Percentiles rank a stretch among this genome's conserved stretches.
These are phyloP conservation scores for Sphecodes monilicornis DNA, from an alignment of 2,888 invertebrate genomes.

Conservation along the genomic window DNA sequence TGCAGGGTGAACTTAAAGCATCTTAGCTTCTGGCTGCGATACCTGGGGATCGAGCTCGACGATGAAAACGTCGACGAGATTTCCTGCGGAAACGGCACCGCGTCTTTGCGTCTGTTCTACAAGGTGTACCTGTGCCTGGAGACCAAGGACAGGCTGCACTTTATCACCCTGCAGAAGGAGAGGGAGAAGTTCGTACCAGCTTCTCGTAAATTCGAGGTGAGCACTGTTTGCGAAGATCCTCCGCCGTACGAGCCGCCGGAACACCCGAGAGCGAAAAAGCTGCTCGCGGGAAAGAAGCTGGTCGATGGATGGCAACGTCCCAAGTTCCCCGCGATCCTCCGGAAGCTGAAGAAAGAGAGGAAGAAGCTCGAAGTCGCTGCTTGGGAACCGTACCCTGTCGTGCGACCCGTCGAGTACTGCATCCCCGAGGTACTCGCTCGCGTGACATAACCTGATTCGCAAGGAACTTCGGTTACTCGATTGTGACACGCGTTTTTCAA, in stretches of 20 bases:
- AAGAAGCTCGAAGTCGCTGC: slow-evolving; percentile 79
- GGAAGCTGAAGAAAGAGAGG: slow-evolving; percentile 84
- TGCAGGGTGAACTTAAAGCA: slow-evolving; percentile 86
- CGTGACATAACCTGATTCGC: neutral
- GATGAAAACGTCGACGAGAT: slow-evolving; percentile 85
- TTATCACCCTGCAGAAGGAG: slow-evolving; percentile 85
- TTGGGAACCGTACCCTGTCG: slow-evolving; percentile 6
- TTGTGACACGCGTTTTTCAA: neutral
- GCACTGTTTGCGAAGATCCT: slow-evolving; percentile 66
- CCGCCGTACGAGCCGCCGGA: slow-evolving; percentile 47
- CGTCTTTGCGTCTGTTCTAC: slow-evolving; percentile 87
- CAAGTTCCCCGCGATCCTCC: slow-evolving; percentile 85
- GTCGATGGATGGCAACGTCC: slow-evolving; percentile 87
- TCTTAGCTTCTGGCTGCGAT: slow-evolving; percentile 86
- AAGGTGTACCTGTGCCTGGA: slow-evolving; percentile 87
- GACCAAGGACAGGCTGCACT: slow-evolving; percentile 86
- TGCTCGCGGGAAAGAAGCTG: slow-evolving; percentile 85
- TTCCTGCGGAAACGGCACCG: slow-evolving; percentile 83
- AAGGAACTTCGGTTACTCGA: slow-evolving; percentile 1
- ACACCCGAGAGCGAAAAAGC: slow-evolving; percentile 84
- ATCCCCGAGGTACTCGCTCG: slow-evolving; percentile 35
- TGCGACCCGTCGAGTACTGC: neutral
- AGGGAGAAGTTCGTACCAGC: slow-evolving; percentile 73
- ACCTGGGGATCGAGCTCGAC: slow-evolving; percentile 85
- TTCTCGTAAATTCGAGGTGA: slow-evolving; percentile 76